These are phyloP conservation scores for Ips typographus DNA, from an alignment of 1,140 invertebrate genomes.

Conservation along the genomic window DNA sequence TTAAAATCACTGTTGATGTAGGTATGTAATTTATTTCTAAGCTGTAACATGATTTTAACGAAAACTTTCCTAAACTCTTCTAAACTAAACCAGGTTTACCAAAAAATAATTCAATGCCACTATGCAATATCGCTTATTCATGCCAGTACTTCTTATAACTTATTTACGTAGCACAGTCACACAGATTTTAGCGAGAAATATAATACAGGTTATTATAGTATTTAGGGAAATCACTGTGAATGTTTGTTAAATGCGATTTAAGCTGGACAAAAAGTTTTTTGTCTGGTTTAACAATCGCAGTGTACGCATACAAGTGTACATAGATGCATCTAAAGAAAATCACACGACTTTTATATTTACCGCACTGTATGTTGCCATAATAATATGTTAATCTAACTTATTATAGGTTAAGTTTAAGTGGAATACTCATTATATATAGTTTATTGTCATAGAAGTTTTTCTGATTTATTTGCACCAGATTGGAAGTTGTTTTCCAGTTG, in stretches of 20 bases:
- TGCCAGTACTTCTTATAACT: conserved; percentile 41
- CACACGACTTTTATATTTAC: conserved; percentile 33
- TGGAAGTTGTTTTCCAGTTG: not conserved
- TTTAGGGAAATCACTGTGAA: conserved; percentile 29
- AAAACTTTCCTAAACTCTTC: too few species aligned
- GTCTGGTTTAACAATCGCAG: not conserved
- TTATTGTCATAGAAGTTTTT: not conserved
- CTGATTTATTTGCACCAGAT: not conserved
- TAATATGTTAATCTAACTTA: conserved; percentile 32
- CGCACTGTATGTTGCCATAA: conserved; percentile 35
- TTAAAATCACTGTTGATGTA: too few species aligned
- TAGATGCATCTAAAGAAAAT: conserved; percentile 28
- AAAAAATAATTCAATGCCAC: not conserved
- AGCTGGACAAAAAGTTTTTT: too few species aligned
- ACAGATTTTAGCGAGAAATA: conserved; percentile 48
- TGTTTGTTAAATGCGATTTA: conserved; percentile 17
- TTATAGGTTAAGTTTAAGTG: conserved; percentile 21
- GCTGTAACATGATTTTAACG: too few species aligned
- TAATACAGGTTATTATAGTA: conserved; percentile 29
- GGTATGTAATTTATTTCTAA: too few species aligned
- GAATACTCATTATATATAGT: conserved; percentile 16
- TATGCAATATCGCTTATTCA: not conserved
- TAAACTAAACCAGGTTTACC: too few species aligned
- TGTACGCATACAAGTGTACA: conserved; percentile 6
- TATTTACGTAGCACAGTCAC: conserved; percentile 44